phyloP scores from a whole-genome alignment of 2,113 vertebrate genomes.

The Riparia riparia region DNA sequence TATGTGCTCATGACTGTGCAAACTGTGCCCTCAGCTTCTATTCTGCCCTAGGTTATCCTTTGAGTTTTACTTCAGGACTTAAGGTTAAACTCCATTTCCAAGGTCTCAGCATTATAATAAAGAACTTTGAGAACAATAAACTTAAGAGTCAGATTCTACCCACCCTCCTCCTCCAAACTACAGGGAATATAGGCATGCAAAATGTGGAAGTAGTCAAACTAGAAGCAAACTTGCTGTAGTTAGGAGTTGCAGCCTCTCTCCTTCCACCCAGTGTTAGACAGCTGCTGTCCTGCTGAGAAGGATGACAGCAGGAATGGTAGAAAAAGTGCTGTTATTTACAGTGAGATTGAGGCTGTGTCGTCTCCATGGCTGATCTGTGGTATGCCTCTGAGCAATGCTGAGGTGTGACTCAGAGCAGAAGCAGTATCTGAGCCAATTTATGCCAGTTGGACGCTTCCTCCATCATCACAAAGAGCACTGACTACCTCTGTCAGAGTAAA shows the following conservation, averaged over 20 bases:
- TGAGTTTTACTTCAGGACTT: neutral
- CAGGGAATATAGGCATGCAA: neutral
- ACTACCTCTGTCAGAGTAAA: neutral
- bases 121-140: neutral
- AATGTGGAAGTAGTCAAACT: neutral
- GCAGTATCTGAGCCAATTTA: neutral
- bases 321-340: neutral
- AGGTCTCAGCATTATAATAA: neutral
- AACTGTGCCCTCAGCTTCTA: neutral
- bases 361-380: neutral
- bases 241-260: neutral
- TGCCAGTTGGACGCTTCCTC: neutral
- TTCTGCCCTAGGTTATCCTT: neutral
- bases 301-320: neutral
- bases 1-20: neutral
- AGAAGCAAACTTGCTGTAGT: neutral
- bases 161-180: neutral
- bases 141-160: neutral
- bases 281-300: neutral
- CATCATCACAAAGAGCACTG: neutral
- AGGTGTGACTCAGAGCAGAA: neutral
- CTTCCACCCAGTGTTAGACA: neutral
- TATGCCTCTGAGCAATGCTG: neutral
- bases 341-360: neutral
- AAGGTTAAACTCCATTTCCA: neutral